Conservation (phyloP, 2,113 vertebrate genomes). For the Dolichotis patagonum region DNA sequence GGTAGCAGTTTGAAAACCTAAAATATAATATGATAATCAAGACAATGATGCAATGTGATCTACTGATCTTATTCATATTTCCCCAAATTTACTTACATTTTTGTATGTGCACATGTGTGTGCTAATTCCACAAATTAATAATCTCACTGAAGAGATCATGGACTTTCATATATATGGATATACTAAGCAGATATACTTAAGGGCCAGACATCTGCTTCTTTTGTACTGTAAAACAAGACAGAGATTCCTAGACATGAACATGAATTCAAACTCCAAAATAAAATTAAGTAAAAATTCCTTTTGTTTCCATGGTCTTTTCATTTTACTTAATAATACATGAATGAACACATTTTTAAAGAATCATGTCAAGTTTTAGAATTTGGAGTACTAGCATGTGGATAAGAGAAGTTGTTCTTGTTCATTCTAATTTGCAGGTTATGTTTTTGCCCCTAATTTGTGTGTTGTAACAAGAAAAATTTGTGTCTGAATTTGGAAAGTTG, state of each 20-base stretch:
- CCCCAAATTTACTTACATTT: neutral
- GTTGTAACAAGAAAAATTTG: constrained; percentile 56
- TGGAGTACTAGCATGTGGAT: neutral
- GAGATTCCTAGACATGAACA: neutral
- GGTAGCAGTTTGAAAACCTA: neutral
- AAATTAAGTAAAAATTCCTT: constrained; percentile 35
- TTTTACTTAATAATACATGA: constrained; percentile 22
- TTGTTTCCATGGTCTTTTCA: constrained; percentile 15
- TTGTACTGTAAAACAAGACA: constrained; percentile 12
- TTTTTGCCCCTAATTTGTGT: constrained; percentile 56
- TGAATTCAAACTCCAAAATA: constrained; percentile 20
- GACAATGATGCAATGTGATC: neutral
- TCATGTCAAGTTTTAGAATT: constrained; percentile 1
- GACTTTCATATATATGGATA: neutral
- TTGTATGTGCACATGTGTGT: neutral
- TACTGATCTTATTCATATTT: neutral
- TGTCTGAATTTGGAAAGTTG: constrained; percentile 25
- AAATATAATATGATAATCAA: neutral
- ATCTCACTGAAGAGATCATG: neutral
- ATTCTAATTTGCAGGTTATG: constrained; percentile 25
- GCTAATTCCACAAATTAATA: neutral
- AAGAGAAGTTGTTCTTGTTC: constrained; percentile 11
- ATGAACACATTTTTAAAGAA: constrained; percentile 4
- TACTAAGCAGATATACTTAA: constrained; percentile 13
- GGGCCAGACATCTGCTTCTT: neutral